phyloP scores from a whole-genome alignment of 2,888 invertebrate genomes.

The Macrosiphum euphorbiae region DNA sequence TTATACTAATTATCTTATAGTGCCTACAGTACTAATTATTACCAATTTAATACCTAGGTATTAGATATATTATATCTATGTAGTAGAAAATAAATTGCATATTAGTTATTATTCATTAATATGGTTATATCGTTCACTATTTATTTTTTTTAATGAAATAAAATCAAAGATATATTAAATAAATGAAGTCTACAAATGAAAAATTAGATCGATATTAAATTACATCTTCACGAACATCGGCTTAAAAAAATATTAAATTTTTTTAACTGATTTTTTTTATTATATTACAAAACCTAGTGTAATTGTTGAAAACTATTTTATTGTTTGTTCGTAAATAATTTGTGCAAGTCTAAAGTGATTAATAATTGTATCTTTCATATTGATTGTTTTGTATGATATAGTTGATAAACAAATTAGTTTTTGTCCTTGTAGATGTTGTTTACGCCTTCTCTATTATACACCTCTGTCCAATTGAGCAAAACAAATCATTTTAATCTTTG shows the following conservation, averaged over 20 bases:
- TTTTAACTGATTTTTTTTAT: not conserved
- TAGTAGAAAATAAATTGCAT: not conserved
- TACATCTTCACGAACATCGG: not conserved
- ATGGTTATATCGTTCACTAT: not conserved
- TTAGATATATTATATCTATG: too few species aligned
- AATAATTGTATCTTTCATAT: not conserved
- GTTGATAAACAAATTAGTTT: slow-evolving; percentile 43
- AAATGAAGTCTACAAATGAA: not conserved
- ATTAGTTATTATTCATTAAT: not conserved
- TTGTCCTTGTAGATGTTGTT: slow-evolving; percentile 47
- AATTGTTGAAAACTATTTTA: not conserved
- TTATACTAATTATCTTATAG: not conserved
- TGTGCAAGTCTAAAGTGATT: not conserved
- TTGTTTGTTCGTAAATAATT: not conserved
- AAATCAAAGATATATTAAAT: not conserved
- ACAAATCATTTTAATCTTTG: slow-evolving; percentile 49
- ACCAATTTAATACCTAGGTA: not conserved
- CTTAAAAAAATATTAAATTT: not conserved
- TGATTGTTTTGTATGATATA: slow-evolving; percentile 39
- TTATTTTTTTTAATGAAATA: not conserved
- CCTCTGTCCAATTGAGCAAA: slow-evolving; percentile 47
- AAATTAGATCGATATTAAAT: not conserved
- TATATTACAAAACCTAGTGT: not conserved
- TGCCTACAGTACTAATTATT: not conserved
- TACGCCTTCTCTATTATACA: slow-evolving; percentile 48